These are phyloP conservation scores for Pyxicephalus adspersus DNA, from an alignment of 2,113 vertebrate genomes.

Conservation along the genomic window DNA sequence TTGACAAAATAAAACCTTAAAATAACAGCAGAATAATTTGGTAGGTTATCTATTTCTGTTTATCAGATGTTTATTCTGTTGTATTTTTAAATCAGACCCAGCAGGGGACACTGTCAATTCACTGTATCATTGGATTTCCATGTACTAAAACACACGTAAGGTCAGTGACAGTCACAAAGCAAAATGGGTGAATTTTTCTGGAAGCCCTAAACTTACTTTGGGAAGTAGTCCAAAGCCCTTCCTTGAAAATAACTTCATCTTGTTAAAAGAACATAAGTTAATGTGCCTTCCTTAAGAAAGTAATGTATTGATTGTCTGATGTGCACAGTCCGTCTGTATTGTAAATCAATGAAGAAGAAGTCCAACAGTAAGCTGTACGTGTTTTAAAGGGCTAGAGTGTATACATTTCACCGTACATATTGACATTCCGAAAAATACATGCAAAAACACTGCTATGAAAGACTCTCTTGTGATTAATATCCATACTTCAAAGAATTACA, in stretches of 20 bases:
- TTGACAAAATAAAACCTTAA: too few species aligned
- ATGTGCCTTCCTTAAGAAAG: constrained; percentile 44
- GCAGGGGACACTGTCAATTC: constrained; percentile 42
- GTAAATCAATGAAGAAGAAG: constrained; percentile 46
- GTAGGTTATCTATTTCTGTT: too few species aligned
- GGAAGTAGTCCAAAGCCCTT: not conserved
- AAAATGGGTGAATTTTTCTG: constrained; percentile 3
- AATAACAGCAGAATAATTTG: too few species aligned
- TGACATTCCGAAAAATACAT: constrained; percentile 33
- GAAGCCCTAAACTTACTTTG: constrained; percentile 6
- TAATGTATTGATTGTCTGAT: constrained; percentile 47
- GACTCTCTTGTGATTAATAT: constrained; percentile 42
- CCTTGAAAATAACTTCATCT: constrained; percentile 3
- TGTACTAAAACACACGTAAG: constrained; percentile 15
- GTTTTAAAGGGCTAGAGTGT: constrained; percentile 40
- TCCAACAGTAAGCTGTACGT: constrained; percentile 25
- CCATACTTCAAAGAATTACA: constrained; percentile 42
- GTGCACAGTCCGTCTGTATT: constrained; percentile 39
- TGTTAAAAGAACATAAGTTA: constrained; percentile 36
- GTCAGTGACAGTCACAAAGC: not conserved
- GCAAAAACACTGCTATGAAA: constrained; percentile 37
- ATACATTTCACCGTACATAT: constrained; percentile 14
- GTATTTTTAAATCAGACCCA: constrained; percentile 36
- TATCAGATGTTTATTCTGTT: not conserved
- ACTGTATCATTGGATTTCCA: constrained; percentile 12